Conservation (phyloP, 2,113 vertebrate species). For the Phalacrocorax aristotelis region DNA sequence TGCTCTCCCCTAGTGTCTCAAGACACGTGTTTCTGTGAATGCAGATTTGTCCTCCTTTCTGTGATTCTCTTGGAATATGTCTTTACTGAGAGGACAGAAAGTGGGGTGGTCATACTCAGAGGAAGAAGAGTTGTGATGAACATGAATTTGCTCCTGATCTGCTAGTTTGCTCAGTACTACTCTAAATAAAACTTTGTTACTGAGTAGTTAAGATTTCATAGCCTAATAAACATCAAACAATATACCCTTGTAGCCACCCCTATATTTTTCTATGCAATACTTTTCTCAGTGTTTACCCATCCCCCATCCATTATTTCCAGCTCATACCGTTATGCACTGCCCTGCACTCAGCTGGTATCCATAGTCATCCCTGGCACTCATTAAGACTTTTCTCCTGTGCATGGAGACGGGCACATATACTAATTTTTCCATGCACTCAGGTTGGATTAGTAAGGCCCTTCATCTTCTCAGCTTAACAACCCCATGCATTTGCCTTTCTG, state of each 20-base stretch:
- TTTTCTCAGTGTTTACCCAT: background rate
- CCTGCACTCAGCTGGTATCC: background rate
- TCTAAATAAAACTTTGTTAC: background rate
- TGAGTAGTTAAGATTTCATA: background rate
- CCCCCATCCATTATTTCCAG: background rate
- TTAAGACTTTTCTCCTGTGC: background rate
- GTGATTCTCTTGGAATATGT: background rate
- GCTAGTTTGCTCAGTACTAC: background rate
- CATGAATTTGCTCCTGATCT: background rate
- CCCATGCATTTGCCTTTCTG: background rate
- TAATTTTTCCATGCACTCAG: background rate
- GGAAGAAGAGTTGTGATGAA: background rate
- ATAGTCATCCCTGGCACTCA: background rate
- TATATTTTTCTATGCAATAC: background rate
- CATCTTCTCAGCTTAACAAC: background rate
- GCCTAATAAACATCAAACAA: background rate
- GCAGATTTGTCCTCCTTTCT: background rate
- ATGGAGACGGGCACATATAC: background rate
- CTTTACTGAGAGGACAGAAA: background rate
- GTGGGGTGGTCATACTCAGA: background rate
- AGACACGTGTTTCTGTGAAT: background rate
- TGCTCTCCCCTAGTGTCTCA: background rate
- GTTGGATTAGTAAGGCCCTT: background rate
- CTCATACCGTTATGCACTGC: background rate
- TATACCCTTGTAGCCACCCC: background rate